Evolutionary conservation across 2,888 invertebrate genomes (phyloP), one percentile per base, ranked within the genome.

Genomic region (Ectemnius lituratus): DNA sequence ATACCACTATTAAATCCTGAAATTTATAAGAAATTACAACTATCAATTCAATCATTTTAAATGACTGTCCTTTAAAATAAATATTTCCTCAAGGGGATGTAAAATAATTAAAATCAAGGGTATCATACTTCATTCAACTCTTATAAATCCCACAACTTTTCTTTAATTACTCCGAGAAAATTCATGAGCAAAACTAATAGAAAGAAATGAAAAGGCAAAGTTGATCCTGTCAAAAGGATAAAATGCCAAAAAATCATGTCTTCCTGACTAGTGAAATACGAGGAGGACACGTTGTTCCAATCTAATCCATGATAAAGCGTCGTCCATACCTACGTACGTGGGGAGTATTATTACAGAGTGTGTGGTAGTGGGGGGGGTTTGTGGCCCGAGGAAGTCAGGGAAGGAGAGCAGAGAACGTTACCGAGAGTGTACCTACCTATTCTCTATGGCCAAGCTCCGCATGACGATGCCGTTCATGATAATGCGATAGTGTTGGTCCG

Each of bases 401-500:
- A 74, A 69, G 70, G 73, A 78, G 75, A 77, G 71, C 60, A 70
- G 27, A 64, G 23, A 58, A 3, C 23, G 23, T 3, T 3, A 23
- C 23, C 23, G 49, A 49, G 71, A 70, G 67, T 65, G 70, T 70
- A 46, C 52, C 62, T 37, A 37, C 71, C 78, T 79, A 79, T 76
- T 76, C 79, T 79, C 79, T 76, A 70, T 80, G 72, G 74, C 4
- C 73, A 73, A 68, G 79, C 70, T 79, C 82, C 77, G 81, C 78
- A 70, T 81, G 82, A 86, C 82, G 83, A 82, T 79, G 84, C 84
- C 70, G 84, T 84, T 86, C 83, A 84, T 81, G 84, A 86, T 85
- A 84, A 87, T 85, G 88, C 84, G 86, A 87, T 85, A 83, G 89
- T 89, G 89, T 87, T 88, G 87, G 88, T 86, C 82, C 81, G 86